Conservation (phyloP, 2,113 vertebrate species). For the Aleadryas rufinucha region DNA sequence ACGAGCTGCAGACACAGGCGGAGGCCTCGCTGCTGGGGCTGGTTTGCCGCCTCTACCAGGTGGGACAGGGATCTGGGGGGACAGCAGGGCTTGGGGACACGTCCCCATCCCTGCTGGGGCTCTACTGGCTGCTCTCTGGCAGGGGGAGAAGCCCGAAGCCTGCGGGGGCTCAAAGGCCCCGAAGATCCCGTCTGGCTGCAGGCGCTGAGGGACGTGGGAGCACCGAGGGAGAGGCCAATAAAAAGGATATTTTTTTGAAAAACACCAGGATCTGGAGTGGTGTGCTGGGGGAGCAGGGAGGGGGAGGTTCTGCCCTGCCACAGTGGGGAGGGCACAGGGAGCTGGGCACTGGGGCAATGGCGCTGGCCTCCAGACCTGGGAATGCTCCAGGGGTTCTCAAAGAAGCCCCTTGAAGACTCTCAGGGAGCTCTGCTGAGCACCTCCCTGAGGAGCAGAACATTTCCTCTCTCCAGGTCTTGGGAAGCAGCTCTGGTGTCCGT, state of each 20-base stretch:
- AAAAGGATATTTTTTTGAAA: neutral
- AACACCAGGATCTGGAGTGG: neutral
- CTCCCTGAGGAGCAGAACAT: neutral
- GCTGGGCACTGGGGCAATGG: neutral
- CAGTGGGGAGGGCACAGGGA: neutral
- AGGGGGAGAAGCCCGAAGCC: slow-evolving; percentile 11
- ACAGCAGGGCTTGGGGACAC: neutral
- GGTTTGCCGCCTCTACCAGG: slow-evolving; percentile 81
- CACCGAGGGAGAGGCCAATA: neutral
- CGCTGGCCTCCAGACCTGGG: rapidly evolving
- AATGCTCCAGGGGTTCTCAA: neutral
- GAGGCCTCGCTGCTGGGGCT: slow-evolving; percentile 68
- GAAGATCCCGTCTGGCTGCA: rapidly evolving
- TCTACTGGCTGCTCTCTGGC: neutral
- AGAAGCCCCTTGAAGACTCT: neutral
- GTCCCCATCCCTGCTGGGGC: neutral
- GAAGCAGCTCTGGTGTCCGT: neutral
- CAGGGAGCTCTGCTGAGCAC: neutral
- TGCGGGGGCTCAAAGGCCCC: neutral
- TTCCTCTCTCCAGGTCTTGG: neutral
- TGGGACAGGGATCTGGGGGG: neutral
- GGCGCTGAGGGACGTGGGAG: neutral
- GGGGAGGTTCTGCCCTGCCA: neutral
- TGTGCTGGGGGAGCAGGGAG: too few relatives aligned
- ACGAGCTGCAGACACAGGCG: slow-evolving; percentile 71